phyloP scores from a whole-genome alignment of 2,888 invertebrate species.

The Sericinus montela region DNA sequence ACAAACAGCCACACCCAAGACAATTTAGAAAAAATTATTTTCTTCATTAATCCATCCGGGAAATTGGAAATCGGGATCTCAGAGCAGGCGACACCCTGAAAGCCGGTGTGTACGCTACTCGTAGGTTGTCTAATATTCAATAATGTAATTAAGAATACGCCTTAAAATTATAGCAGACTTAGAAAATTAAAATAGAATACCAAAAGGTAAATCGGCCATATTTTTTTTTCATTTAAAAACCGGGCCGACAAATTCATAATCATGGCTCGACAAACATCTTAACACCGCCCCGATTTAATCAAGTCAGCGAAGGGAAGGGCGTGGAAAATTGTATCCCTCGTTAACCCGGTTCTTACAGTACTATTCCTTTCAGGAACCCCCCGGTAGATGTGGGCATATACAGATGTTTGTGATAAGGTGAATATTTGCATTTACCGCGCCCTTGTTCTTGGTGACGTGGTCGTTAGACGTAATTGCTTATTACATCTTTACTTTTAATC shows the following conservation, averaged over 20 bases:
- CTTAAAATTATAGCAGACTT: too few relatives aligned
- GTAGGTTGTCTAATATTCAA: too few relatives aligned
- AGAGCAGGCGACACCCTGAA: too few relatives aligned
- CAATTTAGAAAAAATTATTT: too few relatives aligned
- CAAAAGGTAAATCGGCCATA: too few relatives aligned
- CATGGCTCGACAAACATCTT: constrained; percentile 10
- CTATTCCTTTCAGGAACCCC: not conserved
- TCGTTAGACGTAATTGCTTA: constrained; percentile 6
- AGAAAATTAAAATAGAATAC: too few relatives aligned
- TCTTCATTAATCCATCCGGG: too few relatives aligned
- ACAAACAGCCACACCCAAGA: too few relatives aligned
- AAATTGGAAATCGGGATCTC: too few relatives aligned
- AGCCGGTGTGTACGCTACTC: too few relatives aligned
- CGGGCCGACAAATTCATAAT: not conserved
- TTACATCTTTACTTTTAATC: constrained; percentile 1
- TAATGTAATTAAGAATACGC: too few relatives aligned
- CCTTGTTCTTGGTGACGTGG: constrained; percentile 15
- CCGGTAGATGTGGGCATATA: constrained; percentile 7
- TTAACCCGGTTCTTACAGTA: constrained; percentile 11
- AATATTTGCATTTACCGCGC: constrained; percentile 6
- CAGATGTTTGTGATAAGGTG: constrained; percentile 10
- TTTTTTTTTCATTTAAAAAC: not conserved
- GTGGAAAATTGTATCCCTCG: constrained; percentile 9
- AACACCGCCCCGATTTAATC: constrained; percentile 13
- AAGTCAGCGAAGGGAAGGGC: constrained; percentile 2